Conservation (phyloP, 2,797 vertebrate species). For the Malurus leucopterus region DNA sequence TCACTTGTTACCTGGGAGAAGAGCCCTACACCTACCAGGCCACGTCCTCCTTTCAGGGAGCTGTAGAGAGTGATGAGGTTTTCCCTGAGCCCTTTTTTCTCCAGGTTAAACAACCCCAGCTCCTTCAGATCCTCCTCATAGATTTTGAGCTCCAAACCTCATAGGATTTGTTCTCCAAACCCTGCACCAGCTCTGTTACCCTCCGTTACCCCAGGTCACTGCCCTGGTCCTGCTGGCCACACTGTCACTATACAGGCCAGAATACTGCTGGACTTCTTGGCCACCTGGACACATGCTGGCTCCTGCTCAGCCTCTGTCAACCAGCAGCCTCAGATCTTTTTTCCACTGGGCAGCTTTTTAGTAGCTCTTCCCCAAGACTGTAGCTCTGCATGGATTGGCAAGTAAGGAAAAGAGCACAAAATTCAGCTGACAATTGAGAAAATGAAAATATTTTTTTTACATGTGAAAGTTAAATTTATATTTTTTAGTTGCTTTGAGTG, state of each 20-base stretch:
- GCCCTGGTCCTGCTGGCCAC: background rate
- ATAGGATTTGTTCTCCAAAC: background rate
- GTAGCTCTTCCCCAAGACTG: background rate
- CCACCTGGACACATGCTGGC: background rate
- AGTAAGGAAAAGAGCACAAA: background rate
- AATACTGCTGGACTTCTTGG: background rate
- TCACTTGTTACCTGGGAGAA: background rate
- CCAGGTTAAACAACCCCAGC: background rate
- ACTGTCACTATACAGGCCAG: background rate
- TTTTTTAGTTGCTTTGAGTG: constrained; percentile 32
- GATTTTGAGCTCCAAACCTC: too few species aligned
- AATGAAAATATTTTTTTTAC: background rate
- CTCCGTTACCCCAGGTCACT: background rate
- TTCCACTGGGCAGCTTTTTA: background rate
- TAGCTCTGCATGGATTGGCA: background rate
- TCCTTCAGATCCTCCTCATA: background rate
- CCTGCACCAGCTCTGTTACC: background rate
- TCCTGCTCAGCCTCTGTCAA: background rate
- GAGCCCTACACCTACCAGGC: background rate
- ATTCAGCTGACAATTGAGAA: background rate
- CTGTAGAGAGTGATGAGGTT: too few species aligned
- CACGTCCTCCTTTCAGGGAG: background rate
- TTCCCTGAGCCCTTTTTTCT: background rate
- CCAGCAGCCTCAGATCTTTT: background rate
- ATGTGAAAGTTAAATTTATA: background rate